Base-by-base conservation (phyloP, 1,140 invertebrate species). In the Rhysida immarginata region DNA sequence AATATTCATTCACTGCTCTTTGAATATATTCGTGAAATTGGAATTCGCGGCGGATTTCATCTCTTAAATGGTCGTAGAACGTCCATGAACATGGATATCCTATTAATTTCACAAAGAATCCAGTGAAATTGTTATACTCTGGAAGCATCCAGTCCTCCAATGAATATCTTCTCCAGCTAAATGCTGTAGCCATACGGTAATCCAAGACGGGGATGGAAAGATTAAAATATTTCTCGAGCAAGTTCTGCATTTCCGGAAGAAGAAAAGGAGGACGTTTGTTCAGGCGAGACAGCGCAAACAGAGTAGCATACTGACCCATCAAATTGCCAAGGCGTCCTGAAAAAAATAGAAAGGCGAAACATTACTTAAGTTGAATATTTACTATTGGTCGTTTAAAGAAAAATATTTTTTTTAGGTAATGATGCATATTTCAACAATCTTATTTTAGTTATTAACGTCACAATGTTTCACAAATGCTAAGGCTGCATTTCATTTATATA, bases 251-350 rank as follows among this genome's bases (percentile, higher is more conserved):
- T 21, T 13, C 11, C 5, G 3, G 3, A 11, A 25, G 21, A 11
- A 14, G 5, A 51, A 14, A 51, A 13, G 49, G 2, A 11, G 21
- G 11, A 5, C 21, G 2, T 51, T 21, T 21, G 16, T 42, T 53
- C 11, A 54, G 8, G 18, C 26, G 26, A 11, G 26, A 14, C 21
- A 51, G 53, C 35, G 56, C 56, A 26, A 21, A 45, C 5, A 57
- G 56, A 11, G 56, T 54, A 0, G 56, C 56, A 25, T 58, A 46
- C 35, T 56, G 35, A 2, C 46, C 57, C 53, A 44, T 49, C 35
- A 46, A n/a, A 45, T 57, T 49, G 16, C 53, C 53, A 18, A 55
- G 42, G n/a, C 44, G 53, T 5, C 53, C 46, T 51, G 21, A 25
- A 51, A 51, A 46, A 16, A 11, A 46, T 13, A 46, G 44, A 23